phyloP scores from a whole-genome alignment of 2,113 vertebrate species.

The Cinclus mexicanus region DNA sequence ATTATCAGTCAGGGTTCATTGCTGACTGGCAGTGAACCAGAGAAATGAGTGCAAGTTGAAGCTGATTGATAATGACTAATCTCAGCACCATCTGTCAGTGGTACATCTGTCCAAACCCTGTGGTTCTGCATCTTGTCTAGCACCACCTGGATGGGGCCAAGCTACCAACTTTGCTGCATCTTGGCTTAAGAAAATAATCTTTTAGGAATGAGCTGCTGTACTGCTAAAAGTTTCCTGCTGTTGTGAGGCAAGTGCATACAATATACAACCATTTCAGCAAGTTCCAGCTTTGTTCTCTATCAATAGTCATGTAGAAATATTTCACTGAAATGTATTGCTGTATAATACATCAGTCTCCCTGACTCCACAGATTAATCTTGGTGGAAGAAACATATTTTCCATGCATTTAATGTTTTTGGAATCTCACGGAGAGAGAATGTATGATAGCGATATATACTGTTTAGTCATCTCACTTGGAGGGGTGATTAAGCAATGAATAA shows the following conservation, averaged over 20 bases:
- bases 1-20: background rate
- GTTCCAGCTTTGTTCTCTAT: conserved; percentile 29
- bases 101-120: conserved; percentile 49
- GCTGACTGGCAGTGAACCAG: background rate
- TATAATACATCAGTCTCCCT: background rate
- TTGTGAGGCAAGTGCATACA: background rate
- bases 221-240: conserved; percentile 44
- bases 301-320: conserved; percentile 6
- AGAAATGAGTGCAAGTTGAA: conserved; percentile 25
- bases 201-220: conserved; percentile 1
- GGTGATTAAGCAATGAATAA: conserved; percentile 34
- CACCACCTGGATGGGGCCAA: background rate
- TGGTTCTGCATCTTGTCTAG: conserved; percentile 56
- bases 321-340: background rate
- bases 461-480: conserved; percentile 18
- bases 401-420: background rate
- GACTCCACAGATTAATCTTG: conserved; percentile 35
- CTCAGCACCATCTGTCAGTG: conserved; percentile 50
- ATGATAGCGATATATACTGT: background rate
- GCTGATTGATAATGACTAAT: conserved; percentile 54
- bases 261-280: background rate
- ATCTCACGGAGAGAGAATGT: background rate
- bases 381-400: conserved; percentile 9
- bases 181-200: conserved; percentile 31
- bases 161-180: conserved; percentile 24